A percentile compares a stretch with the other conserved stretches of the same genome.
These are phyloP conservation scores for Diuraphis noxia DNA, from an alignment of 1,140 invertebrate species.

Conservation along the genomic window DNA sequence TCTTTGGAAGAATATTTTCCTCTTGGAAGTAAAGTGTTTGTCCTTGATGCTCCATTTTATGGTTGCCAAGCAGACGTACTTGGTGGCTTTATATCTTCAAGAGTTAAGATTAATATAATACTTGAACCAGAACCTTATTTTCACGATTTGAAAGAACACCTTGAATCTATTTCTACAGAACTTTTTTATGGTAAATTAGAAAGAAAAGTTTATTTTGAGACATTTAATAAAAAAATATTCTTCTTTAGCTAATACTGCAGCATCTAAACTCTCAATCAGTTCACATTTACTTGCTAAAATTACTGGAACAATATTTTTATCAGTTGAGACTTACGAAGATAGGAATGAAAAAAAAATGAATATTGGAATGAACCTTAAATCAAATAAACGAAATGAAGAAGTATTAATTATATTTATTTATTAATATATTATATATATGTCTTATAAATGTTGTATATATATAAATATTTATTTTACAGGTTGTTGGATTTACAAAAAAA, in stretches of 20 bases:
- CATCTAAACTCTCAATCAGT: slow-evolving; percentile 68
- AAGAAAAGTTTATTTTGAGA: background rate
- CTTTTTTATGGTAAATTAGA: slow-evolving; percentile 25
- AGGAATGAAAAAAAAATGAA: slow-evolving; percentile 70
- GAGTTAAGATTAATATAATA: slow-evolving; percentile 40
- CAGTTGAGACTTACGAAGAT: slow-evolving; percentile 60
- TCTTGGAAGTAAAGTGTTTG: slow-evolving; percentile 70
- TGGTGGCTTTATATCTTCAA: slow-evolving; percentile 27
- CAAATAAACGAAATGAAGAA: slow-evolving; percentile 76
- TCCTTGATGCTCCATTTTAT: slow-evolving; percentile 78
- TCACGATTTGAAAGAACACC: slow-evolving; percentile 54
- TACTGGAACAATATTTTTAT: slow-evolving; percentile 78
- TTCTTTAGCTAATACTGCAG: slow-evolving; percentile 59
- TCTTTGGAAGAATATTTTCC: slow-evolving; percentile 76
- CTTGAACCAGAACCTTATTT: slow-evolving; percentile 55
- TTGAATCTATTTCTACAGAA: slow-evolving; percentile 14
- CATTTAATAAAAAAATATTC: slow-evolving; percentile 28
- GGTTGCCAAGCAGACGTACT: slow-evolving; percentile 61
- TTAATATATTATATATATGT: background rate
- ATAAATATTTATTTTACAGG: slow-evolving; percentile 60
- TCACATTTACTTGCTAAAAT: slow-evolving; percentile 76
- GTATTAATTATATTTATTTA: slow-evolving; percentile 60
- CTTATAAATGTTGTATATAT: slow-evolving; percentile 3
- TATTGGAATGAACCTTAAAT: slow-evolving; percentile 90
- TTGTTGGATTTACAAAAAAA: slow-evolving; percentile 81